A percentile compares a stretch with the other conserved stretches of the same genome.
phyloP scores from a whole-genome alignment of 2,888 invertebrate genomes.

The Choristoneura rosaceana region DNA sequence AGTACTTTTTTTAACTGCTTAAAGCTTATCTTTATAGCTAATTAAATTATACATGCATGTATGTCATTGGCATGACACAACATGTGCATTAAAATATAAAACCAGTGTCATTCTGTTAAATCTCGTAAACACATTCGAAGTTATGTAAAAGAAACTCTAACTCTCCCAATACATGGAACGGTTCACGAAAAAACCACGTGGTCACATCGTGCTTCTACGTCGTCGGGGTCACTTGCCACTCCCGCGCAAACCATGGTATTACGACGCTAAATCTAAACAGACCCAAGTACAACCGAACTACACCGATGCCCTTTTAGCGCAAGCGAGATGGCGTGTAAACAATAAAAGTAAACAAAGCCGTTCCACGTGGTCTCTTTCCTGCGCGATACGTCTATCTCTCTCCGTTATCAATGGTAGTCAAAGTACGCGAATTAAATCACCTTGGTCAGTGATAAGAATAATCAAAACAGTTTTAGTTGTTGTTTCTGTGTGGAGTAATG shows the following conservation, averaged over 20 bases:
- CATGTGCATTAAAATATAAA: no score
- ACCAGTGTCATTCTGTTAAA: neutral
- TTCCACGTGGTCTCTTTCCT: constrained; percentile 21
- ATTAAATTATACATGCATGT: no score
- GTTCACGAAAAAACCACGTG: constrained; percentile 27
- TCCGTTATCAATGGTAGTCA: constrained; percentile 27
- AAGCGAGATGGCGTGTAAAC: constrained; percentile 36
- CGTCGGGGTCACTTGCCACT: constrained; percentile 26
- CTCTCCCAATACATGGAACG: neutral
- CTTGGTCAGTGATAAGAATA: constrained; percentile 38
- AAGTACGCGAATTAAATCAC: constrained; percentile 36
- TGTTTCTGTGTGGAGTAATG: constrained; percentile 2
- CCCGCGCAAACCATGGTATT: constrained; percentile 1
- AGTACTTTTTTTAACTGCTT: no score
- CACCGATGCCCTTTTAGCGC: constrained; percentile 19
- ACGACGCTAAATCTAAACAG: neutral
- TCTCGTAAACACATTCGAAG: neutral
- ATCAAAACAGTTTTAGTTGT: constrained; percentile 27
- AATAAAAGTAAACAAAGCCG: constrained; percentile 40
- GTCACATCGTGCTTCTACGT: constrained; percentile 22
- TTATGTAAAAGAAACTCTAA: neutral
- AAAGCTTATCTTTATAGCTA: no score
- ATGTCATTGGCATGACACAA: no score
- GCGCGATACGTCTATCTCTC: constrained; percentile 27
- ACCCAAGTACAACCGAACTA: neutral